A percentile compares a stretch with the other conserved stretches of the same genome.
Evolutionary conservation across 2,797 vertebrate genomes (phyloP).

Genomic region (Chanos chanos): DNA sequence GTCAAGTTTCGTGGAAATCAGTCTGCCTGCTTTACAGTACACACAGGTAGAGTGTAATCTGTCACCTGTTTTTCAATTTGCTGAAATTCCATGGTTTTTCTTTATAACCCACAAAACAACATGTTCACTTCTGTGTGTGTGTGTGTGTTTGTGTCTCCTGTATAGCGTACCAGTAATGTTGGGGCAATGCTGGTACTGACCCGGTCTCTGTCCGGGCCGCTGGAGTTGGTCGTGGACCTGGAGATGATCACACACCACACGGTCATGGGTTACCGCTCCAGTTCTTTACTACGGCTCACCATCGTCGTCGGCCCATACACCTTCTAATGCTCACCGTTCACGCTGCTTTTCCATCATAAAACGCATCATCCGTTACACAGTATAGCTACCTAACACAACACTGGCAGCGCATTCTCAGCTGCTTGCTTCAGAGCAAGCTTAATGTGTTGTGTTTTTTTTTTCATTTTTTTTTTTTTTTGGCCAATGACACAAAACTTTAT

Average conservation of each 20-base stretch:
- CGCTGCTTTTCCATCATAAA: slow-evolving; percentile 63
- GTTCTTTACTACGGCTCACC: slow-evolving; percentile 90
- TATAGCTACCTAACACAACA: slow-evolving; percentile 47
- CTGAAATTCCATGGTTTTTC: too few species aligned
- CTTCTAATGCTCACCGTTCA: slow-evolving; percentile 72
- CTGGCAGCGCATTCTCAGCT: slow-evolving; percentile 25
- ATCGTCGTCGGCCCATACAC: slow-evolving; percentile 90
- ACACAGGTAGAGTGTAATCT: too few species aligned
- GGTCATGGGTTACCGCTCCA: slow-evolving; percentile 85
- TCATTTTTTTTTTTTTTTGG: too few species aligned
- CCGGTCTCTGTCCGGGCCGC: slow-evolving; percentile 84
- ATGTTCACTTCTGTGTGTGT: too few species aligned
- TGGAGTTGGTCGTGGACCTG: slow-evolving; percentile 90
- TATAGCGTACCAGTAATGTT: slow-evolving; percentile 86
- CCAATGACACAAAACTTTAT: not conserved
- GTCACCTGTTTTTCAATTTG: too few species aligned
- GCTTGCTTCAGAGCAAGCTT: slow-evolving; percentile 23
- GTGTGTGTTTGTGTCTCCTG: slow-evolving; percentile 46
- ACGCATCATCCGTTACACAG: slow-evolving; percentile 59
- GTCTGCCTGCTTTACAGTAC: too few species aligned
- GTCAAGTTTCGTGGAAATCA: too few species aligned
- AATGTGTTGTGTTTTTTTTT: slow-evolving; percentile 10
- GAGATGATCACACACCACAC: slow-evolving; percentile 96
- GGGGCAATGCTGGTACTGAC: slow-evolving; percentile 94
- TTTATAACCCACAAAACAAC: too few species aligned